Conservation (phyloP, 2,888 invertebrate genomes). For the Mesorhabditis spiculigera region DNA sequence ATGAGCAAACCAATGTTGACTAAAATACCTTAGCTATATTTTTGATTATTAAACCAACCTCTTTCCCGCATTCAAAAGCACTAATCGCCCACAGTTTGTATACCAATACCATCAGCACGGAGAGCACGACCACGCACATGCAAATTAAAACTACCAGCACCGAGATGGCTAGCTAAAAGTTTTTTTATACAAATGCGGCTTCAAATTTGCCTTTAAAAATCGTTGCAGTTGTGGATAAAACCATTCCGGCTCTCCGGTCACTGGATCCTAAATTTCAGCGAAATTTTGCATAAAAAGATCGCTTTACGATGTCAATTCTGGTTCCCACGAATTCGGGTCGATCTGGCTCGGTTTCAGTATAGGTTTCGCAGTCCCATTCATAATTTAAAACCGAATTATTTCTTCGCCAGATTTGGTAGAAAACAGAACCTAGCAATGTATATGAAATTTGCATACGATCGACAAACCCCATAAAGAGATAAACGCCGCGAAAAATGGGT, state of each 20-base stretch:
- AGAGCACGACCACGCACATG: conserved; percentile 29
- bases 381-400: conserved; percentile 60
- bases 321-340: conserved; percentile 59
- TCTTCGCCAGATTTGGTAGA: conserved; percentile 61
- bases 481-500: conserved; percentile 60
- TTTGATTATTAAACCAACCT: conserved; percentile 9
- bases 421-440: conserved; percentile 58
- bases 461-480: conserved; percentile 62
- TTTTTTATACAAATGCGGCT: background rate
- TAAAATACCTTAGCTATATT: conserved; percentile 5
- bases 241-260: conserved; percentile 59
- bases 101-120: conserved; percentile 32
- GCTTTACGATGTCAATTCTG: conserved; percentile 19
- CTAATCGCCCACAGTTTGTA: conserved; percentile 33
- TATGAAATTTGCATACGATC: background rate
- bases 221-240: conserved; percentile 58
- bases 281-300: background rate
- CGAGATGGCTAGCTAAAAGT: conserved; percentile 52
- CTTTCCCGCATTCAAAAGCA: conserved; percentile 25
- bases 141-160: conserved; percentile 36
- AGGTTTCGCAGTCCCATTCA: conserved; percentile 63
- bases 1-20: conserved; percentile 26
- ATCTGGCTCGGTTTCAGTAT: conserved; percentile 60
- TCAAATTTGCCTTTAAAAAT: conserved; percentile 16
- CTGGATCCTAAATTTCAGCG: conserved; percentile 56